Evolutionary conservation across 2,113 vertebrate genomes (phyloP).

Genomic region (Ploceus nigricollis): DNA sequence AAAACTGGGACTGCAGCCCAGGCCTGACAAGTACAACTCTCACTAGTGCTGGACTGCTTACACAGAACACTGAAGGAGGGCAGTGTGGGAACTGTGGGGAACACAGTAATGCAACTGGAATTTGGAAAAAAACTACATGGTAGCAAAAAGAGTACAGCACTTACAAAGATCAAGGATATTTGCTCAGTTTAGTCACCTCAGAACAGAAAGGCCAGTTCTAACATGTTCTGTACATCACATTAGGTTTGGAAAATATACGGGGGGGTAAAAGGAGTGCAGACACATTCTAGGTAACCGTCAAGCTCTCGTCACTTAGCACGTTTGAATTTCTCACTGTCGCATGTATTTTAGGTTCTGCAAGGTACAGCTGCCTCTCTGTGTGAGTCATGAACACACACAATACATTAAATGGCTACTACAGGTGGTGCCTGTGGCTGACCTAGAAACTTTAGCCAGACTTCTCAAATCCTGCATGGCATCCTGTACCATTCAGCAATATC

Average conservation of each 20-base stretch:
- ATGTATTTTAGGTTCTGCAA: neutral
- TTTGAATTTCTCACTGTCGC: neutral
- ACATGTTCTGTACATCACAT: neutral
- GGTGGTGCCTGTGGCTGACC: neutral
- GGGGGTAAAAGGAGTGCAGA: neutral
- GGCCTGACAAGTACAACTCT: neutral
- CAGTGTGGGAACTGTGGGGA: neutral
- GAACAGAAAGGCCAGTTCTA: neutral
- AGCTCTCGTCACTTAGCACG: neutral
- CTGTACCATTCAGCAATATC: neutral
- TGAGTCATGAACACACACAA: neutral
- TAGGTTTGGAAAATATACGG: neutral
- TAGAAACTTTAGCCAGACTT: neutral
- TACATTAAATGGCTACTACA: neutral
- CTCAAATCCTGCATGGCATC: neutral
- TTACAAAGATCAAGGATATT: neutral
- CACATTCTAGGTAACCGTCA: neutral
- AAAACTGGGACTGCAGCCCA: neutral
- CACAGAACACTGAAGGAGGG: neutral
- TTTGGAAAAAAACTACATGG: fast-evolving
- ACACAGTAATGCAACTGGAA: neutral
- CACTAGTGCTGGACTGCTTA: neutral
- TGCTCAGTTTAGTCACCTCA: neutral
- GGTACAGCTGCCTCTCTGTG: neutral
- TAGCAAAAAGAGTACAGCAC: neutral